Conservation (phyloP, 1,140 invertebrate genomes). For the Pachypeltis micranthus region DNA sequence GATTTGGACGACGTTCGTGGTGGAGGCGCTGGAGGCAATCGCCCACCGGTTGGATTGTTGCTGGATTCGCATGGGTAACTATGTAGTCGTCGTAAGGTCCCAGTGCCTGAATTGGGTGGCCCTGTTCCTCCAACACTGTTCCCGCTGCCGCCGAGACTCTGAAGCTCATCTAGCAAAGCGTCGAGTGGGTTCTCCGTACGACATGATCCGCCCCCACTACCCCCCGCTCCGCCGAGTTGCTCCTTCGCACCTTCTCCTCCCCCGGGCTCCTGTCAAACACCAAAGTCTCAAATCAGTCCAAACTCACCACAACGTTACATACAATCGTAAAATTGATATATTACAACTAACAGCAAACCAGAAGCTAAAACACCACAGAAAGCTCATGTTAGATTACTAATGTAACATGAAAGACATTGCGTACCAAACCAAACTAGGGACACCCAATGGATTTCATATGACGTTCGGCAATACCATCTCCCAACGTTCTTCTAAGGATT, state of each 20-base stretch:
- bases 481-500: too few species aligned
- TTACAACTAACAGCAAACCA: too few species aligned
- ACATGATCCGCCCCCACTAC: conserved; percentile 44
- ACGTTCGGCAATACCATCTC: too few species aligned
- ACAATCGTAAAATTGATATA: too few species aligned
- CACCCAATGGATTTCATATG: too few species aligned
- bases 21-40: conserved; percentile 49
- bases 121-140: neutral
- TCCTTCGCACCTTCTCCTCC: conserved; percentile 27
- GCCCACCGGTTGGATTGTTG: conserved; percentile 54
- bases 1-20: conserved; percentile 14
- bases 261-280: conserved; percentile 45
- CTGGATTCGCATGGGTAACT: conserved; percentile 49
- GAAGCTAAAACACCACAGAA: too few species aligned
- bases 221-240: conserved; percentile 39
- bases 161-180: conserved; percentile 83
- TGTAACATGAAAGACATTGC: too few species aligned
- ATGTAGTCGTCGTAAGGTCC: conserved; percentile 53
- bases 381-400: too few species aligned
- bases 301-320: too few species aligned
- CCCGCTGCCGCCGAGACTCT: conserved; percentile 39
- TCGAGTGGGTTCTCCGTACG: conserved; percentile 87
- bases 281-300: too few species aligned
- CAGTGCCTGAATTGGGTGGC: conserved; percentile 29
- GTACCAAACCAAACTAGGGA: too few species aligned